phyloP scores from a whole-genome alignment of 2,797 vertebrate species.

The Macroramphosus scolopax region DNA sequence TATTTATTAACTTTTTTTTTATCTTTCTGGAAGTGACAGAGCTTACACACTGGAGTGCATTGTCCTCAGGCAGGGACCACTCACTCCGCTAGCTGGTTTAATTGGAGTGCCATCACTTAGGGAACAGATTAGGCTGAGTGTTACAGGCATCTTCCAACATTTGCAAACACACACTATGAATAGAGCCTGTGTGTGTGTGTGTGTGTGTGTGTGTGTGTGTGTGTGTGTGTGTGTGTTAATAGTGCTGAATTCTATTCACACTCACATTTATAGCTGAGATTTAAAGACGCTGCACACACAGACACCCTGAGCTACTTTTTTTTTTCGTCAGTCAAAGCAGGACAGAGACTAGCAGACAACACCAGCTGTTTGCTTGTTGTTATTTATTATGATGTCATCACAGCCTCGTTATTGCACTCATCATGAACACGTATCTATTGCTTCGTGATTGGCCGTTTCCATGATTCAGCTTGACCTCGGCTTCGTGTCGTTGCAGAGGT shows the following conservation, averaged over 20 bases:
- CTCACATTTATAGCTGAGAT: conserved; percentile 15
- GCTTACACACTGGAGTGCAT: conserved; percentile 35
- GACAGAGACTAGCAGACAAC: conserved; percentile 33
- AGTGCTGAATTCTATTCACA: too few relatives aligned
- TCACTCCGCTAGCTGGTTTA: conserved; percentile 55
- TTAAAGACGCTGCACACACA: conserved; percentile 8
- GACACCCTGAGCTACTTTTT: conserved; percentile 3
- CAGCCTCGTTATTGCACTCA: conserved; percentile 78
- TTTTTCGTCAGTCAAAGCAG: neutral
- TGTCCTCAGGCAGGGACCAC: conserved; percentile 43
- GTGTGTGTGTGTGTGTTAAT: conserved; percentile 12
- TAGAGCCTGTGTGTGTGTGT: conserved; percentile 43
- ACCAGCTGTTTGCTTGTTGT: conserved; percentile 52
- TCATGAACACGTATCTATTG: conserved; percentile 75
- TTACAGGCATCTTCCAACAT: conserved; percentile 59
- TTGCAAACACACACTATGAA: conserved; percentile 61
- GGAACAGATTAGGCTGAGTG: conserved; percentile 61
- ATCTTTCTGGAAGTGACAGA: conserved; percentile 6
- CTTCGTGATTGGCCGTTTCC: conserved; percentile 69
- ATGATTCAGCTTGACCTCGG: conserved; percentile 41
- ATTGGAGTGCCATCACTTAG: conserved; percentile 66
- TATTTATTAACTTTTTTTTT: conserved; percentile 4
- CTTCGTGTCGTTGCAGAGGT: conserved; percentile 39
- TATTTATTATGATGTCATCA: conserved; percentile 79
- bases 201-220: conserved; percentile 7